phyloP scores from a whole-genome alignment of 53 echinoderm and acorn worm genomes.

The Holothuria leucospilota region DNA sequence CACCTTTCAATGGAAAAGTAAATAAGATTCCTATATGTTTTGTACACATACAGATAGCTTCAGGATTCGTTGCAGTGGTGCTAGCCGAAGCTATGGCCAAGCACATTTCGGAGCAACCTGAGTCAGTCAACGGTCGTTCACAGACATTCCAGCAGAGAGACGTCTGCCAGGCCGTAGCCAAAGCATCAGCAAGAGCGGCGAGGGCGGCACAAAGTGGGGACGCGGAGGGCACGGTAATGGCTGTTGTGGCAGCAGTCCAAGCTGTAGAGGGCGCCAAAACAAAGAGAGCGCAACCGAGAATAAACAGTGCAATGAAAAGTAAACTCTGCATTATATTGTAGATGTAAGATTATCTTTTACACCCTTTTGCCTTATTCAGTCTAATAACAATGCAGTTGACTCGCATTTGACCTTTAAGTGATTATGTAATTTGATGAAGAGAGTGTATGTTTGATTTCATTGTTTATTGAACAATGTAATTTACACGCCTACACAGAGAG shows the following conservation, averaged over 20 bases:
- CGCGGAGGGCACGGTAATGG: slow-evolving; percentile 81
- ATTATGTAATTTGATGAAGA: too few relatives aligned
- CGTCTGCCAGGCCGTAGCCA: slow-evolving; percentile 68
- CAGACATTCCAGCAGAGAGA: slow-evolving; percentile 24
- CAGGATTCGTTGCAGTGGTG: slow-evolving; percentile 78
- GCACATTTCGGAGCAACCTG: slow-evolving; percentile 66
- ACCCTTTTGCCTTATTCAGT: too few relatives aligned
- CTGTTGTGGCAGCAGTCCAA: slow-evolving; percentile 82
- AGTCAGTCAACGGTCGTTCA: slow-evolving; percentile 37
- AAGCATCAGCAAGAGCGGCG: slow-evolving; percentile 83
- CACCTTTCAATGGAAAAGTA: too few relatives aligned
- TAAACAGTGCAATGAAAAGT: slow-evolving; percentile 68
- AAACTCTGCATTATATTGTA: slow-evolving; percentile 78
- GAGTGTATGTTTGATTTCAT: too few relatives aligned
- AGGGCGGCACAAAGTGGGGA: slow-evolving; percentile 86
- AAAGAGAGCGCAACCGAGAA: slow-evolving; percentile 51
- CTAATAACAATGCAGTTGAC: too few relatives aligned
- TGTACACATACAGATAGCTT: slow-evolving; percentile 76
- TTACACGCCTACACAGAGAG: too few relatives aligned
- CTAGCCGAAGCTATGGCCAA: slow-evolving; percentile 86
- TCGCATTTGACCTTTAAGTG: too few relatives aligned
- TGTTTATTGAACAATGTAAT: too few relatives aligned
- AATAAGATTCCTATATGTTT: neutral
- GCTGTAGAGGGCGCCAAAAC: slow-evolving; percentile 67
- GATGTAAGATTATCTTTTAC: too few relatives aligned